Base-by-base conservation (phyloP, 1,140 invertebrate species). In the Xylocopa sonorina region DNA sequence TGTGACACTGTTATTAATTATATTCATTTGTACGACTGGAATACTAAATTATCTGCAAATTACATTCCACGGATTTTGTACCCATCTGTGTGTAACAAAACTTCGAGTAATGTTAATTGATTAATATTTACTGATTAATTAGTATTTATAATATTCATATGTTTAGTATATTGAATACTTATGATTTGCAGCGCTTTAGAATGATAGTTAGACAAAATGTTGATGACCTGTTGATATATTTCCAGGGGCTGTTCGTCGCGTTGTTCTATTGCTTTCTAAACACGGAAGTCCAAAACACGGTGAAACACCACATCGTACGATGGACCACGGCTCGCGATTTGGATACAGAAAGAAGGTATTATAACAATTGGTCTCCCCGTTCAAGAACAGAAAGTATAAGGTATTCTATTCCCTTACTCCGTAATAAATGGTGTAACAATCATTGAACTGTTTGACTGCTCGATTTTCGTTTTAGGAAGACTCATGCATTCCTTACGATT, bases 241-340 rank as follows among this genome's bases (percentile, higher is more conserved):
- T 92, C 50, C 93, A 98, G 96, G 97, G 97, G 83, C 95, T 98
- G 88, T 95, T 95, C 43, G 97, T 98, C 66, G 96, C 97, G 38
- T 90, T 98, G 29, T 96, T 98, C 91, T 98, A 98, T 93, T 98
- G 98, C 92, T 98, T 98, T 92, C 94, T 98, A 78, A 98, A 98
- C 93, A 97, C 96, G 1, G 98, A 98, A 93, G 98, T 99, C 18
- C 95, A 97, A 68, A 97, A 97, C 87, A 95, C 97, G 0, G 92
- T 98, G 74, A 94, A 95, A 64, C 96, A 98, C 92, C 97, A 97
- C 88, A 94, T 97, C 76, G 94, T 95, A 80, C 94, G 96, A 68
- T 98, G 97, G 97, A 95, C 95, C 84, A 95, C 95, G 21, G 94
- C 95, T 21, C 93, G 94, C 29, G 92, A 91, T 84, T 82, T 94